Conservation (phyloP, 30 jellyfish, hydroid and myxozoan genomes). For the Aurelia sp. region DNA sequence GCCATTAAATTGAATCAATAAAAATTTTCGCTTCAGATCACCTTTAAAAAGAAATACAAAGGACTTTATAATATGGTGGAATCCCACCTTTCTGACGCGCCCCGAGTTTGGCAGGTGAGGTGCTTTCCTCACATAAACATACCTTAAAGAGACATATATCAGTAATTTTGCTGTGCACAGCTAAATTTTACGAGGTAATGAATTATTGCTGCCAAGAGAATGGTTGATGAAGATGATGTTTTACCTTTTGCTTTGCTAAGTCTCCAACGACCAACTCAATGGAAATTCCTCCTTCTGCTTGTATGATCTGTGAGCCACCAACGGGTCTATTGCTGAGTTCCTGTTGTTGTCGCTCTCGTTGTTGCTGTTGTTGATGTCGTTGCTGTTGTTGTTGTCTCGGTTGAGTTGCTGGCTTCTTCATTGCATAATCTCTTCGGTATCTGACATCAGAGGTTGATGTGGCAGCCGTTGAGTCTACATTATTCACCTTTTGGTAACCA, state of each 20-base stretch:
- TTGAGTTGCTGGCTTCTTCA: background rate
- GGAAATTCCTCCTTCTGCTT: background rate
- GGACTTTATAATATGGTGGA: no score
- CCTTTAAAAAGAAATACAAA: no score
- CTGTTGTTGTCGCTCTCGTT: background rate
- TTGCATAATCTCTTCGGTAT: background rate
- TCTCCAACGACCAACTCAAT: slow-evolving; percentile 43
- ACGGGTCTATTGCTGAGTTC: background rate
- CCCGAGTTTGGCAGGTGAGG: no score
- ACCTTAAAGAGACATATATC: no score
- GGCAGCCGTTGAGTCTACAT: background rate
- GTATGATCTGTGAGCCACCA: background rate
- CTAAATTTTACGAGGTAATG: no score
- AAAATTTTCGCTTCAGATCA: no score
- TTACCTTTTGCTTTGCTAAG: slow-evolving; percentile 31
- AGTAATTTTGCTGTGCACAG: no score
- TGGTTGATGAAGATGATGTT: background rate
- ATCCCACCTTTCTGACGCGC: no score
- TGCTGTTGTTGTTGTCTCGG: background rate
- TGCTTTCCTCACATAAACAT: no score
- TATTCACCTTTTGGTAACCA: background rate
- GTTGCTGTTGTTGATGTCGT: background rate
- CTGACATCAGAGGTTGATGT: background rate
- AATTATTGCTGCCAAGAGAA: no score
- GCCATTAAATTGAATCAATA: no score